Evolutionary conservation across 2,113 vertebrate genomes (phyloP).

Genomic region (Orycteropus afer): DNA sequence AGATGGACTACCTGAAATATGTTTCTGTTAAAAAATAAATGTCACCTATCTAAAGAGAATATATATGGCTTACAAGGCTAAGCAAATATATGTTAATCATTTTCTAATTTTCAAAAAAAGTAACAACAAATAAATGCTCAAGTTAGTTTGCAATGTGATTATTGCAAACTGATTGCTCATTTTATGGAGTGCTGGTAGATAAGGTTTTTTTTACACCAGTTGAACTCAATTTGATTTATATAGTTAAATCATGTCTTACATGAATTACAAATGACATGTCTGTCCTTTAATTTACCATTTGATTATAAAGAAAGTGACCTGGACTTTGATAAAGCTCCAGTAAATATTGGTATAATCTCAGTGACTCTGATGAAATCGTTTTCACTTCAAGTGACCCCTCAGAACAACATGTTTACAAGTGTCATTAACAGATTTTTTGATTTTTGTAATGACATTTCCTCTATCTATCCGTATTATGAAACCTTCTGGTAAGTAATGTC

Average conservation of each 20-base stretch:
- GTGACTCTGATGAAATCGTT: conserved; percentile 45
- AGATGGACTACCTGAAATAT: not conserved
- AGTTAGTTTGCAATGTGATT: not conserved
- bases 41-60: not conserved
- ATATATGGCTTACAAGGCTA: not conserved
- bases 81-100: not conserved
- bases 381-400: not conserved
- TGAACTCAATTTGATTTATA: not conserved
- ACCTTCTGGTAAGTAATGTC: conserved; percentile 47
- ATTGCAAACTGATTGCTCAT: not conserved
- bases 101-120: not conserved
- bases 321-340: not conserved
- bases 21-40: not conserved
- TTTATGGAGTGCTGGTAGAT: not conserved
- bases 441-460: conserved; percentile 34
- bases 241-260: not conserved
- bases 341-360: conserved; percentile 62
- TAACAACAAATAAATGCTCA: not conserved
- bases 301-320: not conserved
- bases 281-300: not conserved
- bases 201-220: not conserved
- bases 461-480: conserved; percentile 66
- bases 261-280: conserved; percentile 14
- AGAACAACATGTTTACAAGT: conserved; percentile 50
- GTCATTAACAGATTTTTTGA: conserved; percentile 6